phyloP scores from a whole-genome alignment of 2,797 vertebrate species.

The Gila robusta region DNA sequence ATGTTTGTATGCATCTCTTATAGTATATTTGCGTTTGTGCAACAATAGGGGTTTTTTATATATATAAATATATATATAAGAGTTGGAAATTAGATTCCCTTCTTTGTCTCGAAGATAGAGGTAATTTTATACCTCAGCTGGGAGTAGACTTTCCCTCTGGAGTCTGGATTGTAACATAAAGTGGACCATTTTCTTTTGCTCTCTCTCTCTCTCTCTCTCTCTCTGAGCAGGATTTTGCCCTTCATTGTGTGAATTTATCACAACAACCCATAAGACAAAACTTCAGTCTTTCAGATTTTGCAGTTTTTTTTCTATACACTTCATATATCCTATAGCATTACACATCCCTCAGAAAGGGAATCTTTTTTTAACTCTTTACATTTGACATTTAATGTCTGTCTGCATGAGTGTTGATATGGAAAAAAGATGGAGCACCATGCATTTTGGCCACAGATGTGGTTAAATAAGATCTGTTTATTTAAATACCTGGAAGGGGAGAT shows the following conservation, averaged over 20 bases:
- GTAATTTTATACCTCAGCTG: constrained; percentile 40
- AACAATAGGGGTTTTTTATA: not conserved
- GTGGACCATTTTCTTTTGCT: not conserved
- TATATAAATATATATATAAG: not conserved
- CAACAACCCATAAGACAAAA: not conserved
- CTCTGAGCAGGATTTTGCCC: constrained; percentile 3
- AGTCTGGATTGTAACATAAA: constrained; percentile 28
- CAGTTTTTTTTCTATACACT: not conserved
- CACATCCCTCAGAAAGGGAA: not conserved
- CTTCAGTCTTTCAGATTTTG: not conserved
- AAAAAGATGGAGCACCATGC: not conserved
- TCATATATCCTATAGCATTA: not conserved
- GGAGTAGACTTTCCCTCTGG: constrained; percentile 30
- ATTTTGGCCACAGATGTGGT: not conserved
- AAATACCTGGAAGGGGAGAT: not conserved
- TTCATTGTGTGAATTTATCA: not conserved
- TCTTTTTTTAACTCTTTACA: not conserved
- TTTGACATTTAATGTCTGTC: not conserved
- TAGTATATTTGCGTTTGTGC: not conserved
- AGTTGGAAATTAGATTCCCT: not conserved
- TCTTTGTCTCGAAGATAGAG: constrained; percentile 15
- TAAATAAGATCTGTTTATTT: not conserved
- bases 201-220: not conserved
- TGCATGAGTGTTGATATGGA: not conserved
- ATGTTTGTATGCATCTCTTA: not conserved